Conservation (phyloP, 2,113 vertebrate genomes). For the Ophiodon elongatus region DNA sequence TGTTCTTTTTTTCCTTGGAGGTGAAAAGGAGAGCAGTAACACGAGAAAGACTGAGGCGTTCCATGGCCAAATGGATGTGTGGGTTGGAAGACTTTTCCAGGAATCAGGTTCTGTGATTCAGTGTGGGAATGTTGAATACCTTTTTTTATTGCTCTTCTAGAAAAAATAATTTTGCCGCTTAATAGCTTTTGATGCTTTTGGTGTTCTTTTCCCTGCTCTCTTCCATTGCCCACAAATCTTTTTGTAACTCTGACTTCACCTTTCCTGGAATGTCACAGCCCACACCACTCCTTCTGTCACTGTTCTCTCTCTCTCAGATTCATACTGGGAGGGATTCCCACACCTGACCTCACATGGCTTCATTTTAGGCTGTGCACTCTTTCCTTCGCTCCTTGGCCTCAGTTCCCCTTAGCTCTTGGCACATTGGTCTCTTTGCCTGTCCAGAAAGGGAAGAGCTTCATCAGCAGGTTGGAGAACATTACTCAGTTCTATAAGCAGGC, state of each 20-base stretch:
- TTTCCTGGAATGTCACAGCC: slow-evolving; percentile 53
- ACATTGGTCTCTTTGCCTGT: slow-evolving; percentile 11
- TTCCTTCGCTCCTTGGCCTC: slow-evolving; percentile 24
- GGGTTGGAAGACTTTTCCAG: slow-evolving; percentile 59
- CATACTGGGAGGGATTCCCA: slow-evolving; percentile 50
- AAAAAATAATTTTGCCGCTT: slow-evolving; percentile 60
- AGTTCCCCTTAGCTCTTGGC: slow-evolving; percentile 43
- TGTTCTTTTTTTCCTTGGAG: slow-evolving; percentile 45
- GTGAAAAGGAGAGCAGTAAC: slow-evolving; percentile 41
- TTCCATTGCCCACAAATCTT: slow-evolving; percentile 32
- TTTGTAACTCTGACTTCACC: slow-evolving; percentile 57
- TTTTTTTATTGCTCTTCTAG: slow-evolving; percentile 67
- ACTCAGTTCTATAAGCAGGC: slow-evolving; percentile 51
- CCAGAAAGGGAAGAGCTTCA: slow-evolving; percentile 57
- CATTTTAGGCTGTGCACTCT: slow-evolving; percentile 25
- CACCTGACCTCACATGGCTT: slow-evolving; percentile 64
- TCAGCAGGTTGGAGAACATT: slow-evolving; percentile 71
- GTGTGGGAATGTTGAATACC: slow-evolving; percentile 55
- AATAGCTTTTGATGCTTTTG: slow-evolving; percentile 57
- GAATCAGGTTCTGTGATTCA: slow-evolving; percentile 56
- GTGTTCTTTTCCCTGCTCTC: slow-evolving; percentile 34
- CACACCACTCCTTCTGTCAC: slow-evolving; percentile 36
- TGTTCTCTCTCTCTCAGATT: slow-evolving; percentile 18
- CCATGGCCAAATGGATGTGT: slow-evolving; percentile 47
- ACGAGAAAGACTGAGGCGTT: slow-evolving; percentile 27